Evolutionary conservation across 2,113 vertebrate species (phyloP).

Genomic region (Poeciliopsis turrubarensis): DNA sequence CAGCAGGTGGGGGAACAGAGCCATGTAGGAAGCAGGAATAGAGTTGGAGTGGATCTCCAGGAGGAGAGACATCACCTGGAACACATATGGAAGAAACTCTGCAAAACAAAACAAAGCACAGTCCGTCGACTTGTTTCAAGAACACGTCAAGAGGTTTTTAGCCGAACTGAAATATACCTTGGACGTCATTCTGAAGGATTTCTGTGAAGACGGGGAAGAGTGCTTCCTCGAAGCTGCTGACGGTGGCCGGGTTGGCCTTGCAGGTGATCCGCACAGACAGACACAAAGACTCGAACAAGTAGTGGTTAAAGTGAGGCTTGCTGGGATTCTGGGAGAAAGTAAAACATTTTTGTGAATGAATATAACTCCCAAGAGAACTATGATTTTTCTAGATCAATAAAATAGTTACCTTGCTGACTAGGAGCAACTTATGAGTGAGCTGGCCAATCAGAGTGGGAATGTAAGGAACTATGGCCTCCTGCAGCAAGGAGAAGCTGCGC

Average conservation of each 20-base stretch:
- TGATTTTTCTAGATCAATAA: neutral
- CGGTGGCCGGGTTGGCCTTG: conserved; percentile 89
- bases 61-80: conserved; percentile 99
- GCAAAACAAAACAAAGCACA: conserved; percentile 27
- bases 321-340: conserved; percentile 90
- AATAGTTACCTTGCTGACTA: conserved; percentile 93
- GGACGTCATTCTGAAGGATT: conserved; percentile 96
- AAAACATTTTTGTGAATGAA: conserved; percentile 10
- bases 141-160: neutral
- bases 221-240: conserved; percentile 94
- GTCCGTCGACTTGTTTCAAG: neutral
- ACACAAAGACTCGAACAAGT: conserved; percentile 98
- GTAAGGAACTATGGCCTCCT: conserved; percentile 95
- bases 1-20: conserved; percentile 94
- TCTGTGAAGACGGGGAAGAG: conserved; percentile 98
- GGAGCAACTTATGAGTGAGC: conserved; percentile 95
- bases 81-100: conserved; percentile 99
- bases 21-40: conserved; percentile 95
- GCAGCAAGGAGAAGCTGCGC: conserved; percentile 97
- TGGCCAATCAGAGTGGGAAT: conserved; percentile 95
- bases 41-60: conserved; percentile 92
- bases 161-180: conserved; percentile 79
- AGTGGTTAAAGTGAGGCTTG: conserved; percentile 99
- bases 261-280: conserved; percentile 96
- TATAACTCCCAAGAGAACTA: neutral